Base-by-base conservation (phyloP, 1,140 invertebrate species). In the Lanistes nyassanus region DNA sequence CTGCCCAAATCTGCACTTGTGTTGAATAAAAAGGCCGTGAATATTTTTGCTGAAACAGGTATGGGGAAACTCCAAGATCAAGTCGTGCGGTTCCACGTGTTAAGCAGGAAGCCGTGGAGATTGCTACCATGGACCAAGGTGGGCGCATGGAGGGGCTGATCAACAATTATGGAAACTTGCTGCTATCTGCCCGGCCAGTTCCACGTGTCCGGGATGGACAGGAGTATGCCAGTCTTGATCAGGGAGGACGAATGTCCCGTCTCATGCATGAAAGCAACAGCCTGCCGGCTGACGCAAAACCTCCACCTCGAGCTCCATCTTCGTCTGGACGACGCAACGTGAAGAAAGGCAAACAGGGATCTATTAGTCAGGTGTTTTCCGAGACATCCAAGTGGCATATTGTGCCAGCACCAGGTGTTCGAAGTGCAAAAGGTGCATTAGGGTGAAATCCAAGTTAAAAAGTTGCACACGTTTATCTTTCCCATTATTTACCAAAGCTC, bases 171-270 rank as follows among this genome's bases (percentile, higher is more conserved):
- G 85, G 84, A 0, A 79, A 81, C 13, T 75, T 80, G 51, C 77
- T 80, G 31, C 39, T 60, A 42, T 75, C 81, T 37, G 76, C 78
- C 19, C 75, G 82, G 72, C 83, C 84, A 7, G 80, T 73, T 26
- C 82, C 85, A 7, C 80, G 83, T 66, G 83, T 88, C 0, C 87
- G 84, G 73, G 82, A 87, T 68, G 87, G 84, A 23, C 73, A 78
- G 39, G 81, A 81, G 21, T 79, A 81, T 55, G 83, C 85, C 37
- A 77, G 83, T n/a, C 76, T 82, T 34, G 85, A 85, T 67, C 78
- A 82, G 76, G 86, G 87, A 58, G 82, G 84, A 16, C 70, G 87
- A 56, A 83, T 87, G 83, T 82, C 81, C 29, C 79, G 81, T 21
- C 60, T 87, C 64, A 84, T 87, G 81, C 80, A 85, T 58, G 85